phyloP scores from a whole-genome alignment of 2,888 invertebrate species.

The Hermaeophaga mercurialis region DNA sequence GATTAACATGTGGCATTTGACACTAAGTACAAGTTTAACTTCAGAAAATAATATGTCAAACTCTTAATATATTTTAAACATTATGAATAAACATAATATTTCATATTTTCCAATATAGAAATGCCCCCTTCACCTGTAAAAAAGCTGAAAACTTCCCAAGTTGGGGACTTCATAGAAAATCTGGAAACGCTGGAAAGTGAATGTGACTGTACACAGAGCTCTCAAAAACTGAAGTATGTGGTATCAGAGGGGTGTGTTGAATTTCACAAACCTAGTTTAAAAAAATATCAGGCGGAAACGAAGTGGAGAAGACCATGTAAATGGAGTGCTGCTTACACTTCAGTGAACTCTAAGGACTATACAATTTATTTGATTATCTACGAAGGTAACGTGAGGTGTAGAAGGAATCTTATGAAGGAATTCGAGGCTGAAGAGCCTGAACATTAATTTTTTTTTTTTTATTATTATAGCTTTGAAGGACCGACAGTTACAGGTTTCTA shows the following conservation, averaged over 20 bases:
- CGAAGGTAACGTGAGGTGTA: conserved; percentile 65
- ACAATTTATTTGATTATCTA: conserved; percentile 67
- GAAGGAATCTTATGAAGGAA: conserved; percentile 61
- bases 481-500: background rate
- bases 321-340: conserved; percentile 66
- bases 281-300: conserved; percentile 56
- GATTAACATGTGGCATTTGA: too few relatives aligned
- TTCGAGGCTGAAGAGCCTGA: conserved; percentile 53
- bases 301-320: conserved; percentile 69
- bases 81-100: too few relatives aligned
- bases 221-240: conserved; percentile 22
- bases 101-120: conserved; percentile 26
- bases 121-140: conserved; percentile 49
- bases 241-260: conserved; percentile 44
- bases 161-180: conserved; percentile 34
- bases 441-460: conserved; percentile 32
- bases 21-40: too few relatives aligned
- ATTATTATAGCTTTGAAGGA: background rate
- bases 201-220: conserved; percentile 25
- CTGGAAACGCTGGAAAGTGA: conserved; percentile 44
- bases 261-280: conserved; percentile 51
- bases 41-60: too few relatives aligned
- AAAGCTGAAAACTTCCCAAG: conserved; percentile 40
- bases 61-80: too few relatives aligned
- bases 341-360: conserved; percentile 62